Percentiles rank a stretch among this genome's conserved stretches.
phyloP scores from a whole-genome alignment of 2,113 vertebrate genomes.

The Chloebia gouldiae region DNA sequence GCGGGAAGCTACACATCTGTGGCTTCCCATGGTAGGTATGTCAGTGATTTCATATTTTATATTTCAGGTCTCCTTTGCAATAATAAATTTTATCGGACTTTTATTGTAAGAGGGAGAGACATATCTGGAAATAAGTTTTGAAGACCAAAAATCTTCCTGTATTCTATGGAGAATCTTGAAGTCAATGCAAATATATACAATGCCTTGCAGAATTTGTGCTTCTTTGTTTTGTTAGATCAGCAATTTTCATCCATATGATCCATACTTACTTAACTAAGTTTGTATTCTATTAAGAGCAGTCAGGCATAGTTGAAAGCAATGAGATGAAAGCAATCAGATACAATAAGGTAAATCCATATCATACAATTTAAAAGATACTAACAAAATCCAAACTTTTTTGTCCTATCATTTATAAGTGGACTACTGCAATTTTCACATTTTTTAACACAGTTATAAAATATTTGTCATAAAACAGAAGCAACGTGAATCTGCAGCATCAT shows the following conservation, averaged over 20 bases:
- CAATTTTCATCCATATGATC: neutral
- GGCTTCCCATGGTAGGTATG: no score
- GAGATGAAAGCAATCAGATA: neutral
- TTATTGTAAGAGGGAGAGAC: conserved; percentile 5
- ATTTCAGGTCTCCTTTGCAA: conserved; percentile 6
- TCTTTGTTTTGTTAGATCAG: neutral
- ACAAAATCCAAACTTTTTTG: neutral
- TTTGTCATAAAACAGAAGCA: neutral
- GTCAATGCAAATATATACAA: neutral
- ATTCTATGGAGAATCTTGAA: neutral
- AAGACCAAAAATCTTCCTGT: neutral
- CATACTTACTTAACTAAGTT: neutral
- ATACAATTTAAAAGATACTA: conserved; percentile 14
- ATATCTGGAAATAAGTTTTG: neutral
- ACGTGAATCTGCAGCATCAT: neutral
- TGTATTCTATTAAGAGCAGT: neutral
- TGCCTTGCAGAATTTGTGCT: neutral
- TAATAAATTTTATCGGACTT: conserved; percentile 35
- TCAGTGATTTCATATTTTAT: neutral
- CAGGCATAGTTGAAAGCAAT: neutral
- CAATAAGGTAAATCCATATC: neutral
- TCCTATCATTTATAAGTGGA: neutral
- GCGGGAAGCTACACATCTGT: no score
- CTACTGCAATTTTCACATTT: neutral
- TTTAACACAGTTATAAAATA: neutral